Percentiles rank a stretch among this genome's conserved stretches.
Conservation (phyloP, 2,797 vertebrate genomes). For the Pipistrellus pipistrellus region DNA sequence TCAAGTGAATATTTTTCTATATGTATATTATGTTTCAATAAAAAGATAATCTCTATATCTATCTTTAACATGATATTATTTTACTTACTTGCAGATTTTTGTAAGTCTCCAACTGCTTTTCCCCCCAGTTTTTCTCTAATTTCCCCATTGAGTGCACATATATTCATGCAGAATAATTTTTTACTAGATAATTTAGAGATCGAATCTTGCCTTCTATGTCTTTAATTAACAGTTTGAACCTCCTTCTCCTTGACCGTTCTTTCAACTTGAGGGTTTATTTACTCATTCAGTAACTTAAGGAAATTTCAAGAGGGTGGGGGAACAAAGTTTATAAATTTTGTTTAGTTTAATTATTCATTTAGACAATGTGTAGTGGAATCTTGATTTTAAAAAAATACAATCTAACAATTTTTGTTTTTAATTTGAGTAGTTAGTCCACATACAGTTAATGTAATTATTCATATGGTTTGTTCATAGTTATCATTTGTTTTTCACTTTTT, state of each 20-base stretch:
- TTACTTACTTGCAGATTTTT: not conserved
- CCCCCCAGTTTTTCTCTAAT: not conserved
- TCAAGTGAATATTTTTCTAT: not conserved
- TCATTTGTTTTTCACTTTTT: not conserved
- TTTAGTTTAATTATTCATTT: constrained; percentile 18
- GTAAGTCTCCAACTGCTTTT: not conserved
- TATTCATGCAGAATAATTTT: not conserved
- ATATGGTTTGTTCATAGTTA: not conserved
- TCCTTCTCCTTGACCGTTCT: not conserved
- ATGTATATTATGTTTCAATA: not conserved
- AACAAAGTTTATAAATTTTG: not conserved
- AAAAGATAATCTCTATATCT: not conserved
- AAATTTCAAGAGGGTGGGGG: not conserved
- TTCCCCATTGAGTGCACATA: not conserved
- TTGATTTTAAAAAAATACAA: not conserved
- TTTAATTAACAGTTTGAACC: not conserved
- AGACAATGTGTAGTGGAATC: not conserved
- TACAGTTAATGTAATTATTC: not conserved
- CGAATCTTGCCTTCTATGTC: not conserved
- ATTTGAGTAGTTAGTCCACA: not conserved
- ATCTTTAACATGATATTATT: constrained; percentile 9
- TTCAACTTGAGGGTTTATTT: constrained; percentile 7
- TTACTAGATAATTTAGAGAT: not conserved
- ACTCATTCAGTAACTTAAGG: not conserved
- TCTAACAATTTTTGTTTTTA: not conserved